Base-by-base conservation (phyloP, 2,797 vertebrate genomes). In the Enteromius argenteus region DNA sequence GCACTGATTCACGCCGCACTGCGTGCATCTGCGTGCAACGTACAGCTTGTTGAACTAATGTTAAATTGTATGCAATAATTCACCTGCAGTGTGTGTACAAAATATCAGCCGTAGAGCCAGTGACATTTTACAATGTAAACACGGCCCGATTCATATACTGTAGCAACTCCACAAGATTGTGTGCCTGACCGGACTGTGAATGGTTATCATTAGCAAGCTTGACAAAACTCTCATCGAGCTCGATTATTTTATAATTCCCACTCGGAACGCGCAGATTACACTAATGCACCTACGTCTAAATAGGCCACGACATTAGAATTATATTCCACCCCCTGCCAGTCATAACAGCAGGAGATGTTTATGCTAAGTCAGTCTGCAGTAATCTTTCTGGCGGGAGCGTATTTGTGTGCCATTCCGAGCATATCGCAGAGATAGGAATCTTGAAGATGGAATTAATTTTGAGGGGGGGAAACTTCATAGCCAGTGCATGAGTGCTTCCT, bases 381-480 rank as follows among this genome's bases (percentile, higher is more conserved):
- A 96, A 96, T 96, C 96, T 96, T 95, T 94, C 91, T 90, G 91
- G 96, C 93, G 93, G 93, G 93, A 93, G 93, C 94, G 96, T 96
- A 96, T 97, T 97, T 96, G 94, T 96, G 95, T 96, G 96, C 96
- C 95, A 96, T 97, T 97, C 96, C 96, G 95, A 95, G 96, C 96
- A 96, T 97, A 96, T 97, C 95, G 94, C 94, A 77, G 92, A 95
- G 96, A 98, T 97, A 96, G 95, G 93, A 95, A 98, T 98, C 97
- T 97, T 90, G 92, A 96, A 98, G 96, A 97, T 96, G 96, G 96
- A 98, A 98, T 98, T 98, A 97, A 98, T 97, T 98, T 97, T 94
- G 95, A 95, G 95, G 93, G 94, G 83, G 73, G 85, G 94, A 96
- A 95, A 95, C 94, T 96, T 95, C 95, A 95, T 95, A 96, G 95